Evolutionary conservation across 2,888 invertebrate species (phyloP).

Genomic region (Drosophila prostipennis): DNA sequence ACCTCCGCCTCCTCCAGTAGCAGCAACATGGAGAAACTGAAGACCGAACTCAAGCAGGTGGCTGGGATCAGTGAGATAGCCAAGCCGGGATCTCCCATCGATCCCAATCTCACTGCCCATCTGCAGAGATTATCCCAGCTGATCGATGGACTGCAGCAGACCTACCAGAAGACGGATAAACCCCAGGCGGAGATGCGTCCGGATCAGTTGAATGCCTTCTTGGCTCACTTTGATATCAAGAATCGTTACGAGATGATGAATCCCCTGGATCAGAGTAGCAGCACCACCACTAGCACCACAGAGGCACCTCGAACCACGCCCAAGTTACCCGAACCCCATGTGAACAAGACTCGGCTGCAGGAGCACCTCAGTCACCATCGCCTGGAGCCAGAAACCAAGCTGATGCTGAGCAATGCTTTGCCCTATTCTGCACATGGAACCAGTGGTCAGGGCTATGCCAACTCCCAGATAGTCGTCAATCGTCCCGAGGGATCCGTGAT

Average conservation of each 20-base stretch:
- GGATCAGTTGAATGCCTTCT: constrained; percentile 83
- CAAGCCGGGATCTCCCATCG: constrained; percentile 59
- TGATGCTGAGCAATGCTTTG: constrained; percentile 70
- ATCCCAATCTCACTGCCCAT: constrained; percentile 82
- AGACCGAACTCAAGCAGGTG: constrained; percentile 39
- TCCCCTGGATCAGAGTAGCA: constrained; percentile 46
- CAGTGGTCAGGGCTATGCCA: constrained; percentile 75
- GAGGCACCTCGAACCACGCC: constrained; percentile 4
- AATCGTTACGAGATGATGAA: constrained; percentile 77
- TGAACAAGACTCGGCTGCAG: constrained; percentile 57
- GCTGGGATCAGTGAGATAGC: constrained; percentile 25
- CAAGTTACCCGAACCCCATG: constrained; percentile 42
- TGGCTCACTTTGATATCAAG: constrained; percentile 83
- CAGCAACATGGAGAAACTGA: constrained; percentile 19
- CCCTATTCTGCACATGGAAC: constrained; percentile 58
- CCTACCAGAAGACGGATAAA: constrained; percentile 75
- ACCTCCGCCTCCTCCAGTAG: neutral
- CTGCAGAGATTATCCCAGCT: constrained; percentile 83
- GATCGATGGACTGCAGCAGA: constrained; percentile 82
- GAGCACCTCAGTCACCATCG: constrained; percentile 59
- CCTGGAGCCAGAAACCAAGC: constrained; percentile 79
- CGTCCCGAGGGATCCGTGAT: constrained; percentile 83
- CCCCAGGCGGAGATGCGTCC: constrained; percentile 78
- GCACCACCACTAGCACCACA: neutral
- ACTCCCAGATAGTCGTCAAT: constrained; percentile 84